These are phyloP conservation scores for Pseudococcus jackbeardsleyi DNA, from an alignment of 2,888 invertebrate species.

Conservation along the genomic window DNA sequence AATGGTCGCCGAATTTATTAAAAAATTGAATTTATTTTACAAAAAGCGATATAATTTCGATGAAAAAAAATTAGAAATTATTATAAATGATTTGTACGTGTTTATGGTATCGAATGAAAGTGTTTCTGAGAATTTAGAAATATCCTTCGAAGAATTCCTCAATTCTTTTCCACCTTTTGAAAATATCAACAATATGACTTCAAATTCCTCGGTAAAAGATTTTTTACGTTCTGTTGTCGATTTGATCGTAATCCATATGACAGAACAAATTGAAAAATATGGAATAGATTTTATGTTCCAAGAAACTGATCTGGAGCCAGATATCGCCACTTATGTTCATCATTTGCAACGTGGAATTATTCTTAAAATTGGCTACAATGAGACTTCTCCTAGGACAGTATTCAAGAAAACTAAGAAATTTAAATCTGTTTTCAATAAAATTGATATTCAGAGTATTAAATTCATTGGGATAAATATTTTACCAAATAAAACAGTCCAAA, in stretches of 20 bases:
- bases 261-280: neutral
- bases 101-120: conserved; percentile 3
- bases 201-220: neutral
- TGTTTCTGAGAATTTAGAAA: neutral
- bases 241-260: conserved; percentile 11
- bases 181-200: neutral
- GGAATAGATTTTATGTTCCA: neutral
- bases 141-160: neutral
- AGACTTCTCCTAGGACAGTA: neutral
- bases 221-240: conserved; percentile 3
- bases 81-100: conserved; percentile 9
- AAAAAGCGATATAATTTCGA: neutral
- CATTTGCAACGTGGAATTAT: conserved; percentile 15
- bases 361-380: neutral
- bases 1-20: neutral
- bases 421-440: conserved; percentile 4
- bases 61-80: neutral
- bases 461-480: conserved; percentile 36
- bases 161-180: neutral
- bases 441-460: conserved; percentile 1
- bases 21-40: conserved; percentile 6
- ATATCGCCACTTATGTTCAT: neutral
- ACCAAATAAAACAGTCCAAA: neutral
- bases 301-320: neutral
- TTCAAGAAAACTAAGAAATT: neutral